Evolutionary conservation across 2,113 vertebrate species (phyloP), one percentile per base, ranked within the genome.

Genomic region (Gadus chalcogrammus): DNA sequence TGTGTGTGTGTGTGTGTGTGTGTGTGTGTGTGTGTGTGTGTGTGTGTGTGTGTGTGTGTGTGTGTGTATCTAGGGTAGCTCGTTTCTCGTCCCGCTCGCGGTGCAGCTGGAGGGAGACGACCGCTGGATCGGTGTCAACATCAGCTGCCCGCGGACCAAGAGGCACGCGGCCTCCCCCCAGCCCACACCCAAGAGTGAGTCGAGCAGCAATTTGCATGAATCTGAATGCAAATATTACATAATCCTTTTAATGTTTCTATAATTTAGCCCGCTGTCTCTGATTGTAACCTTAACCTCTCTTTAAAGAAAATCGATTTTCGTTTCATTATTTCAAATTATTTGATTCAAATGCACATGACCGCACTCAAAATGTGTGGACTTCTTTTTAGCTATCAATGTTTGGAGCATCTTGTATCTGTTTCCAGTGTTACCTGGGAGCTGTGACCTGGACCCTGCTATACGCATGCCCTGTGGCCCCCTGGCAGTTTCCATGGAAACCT

Each of bases 81-180:
- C 59, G 59, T 75, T 83, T 35, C 59, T 87, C 20, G 9, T 91
- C n/a, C 75, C 75, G 12, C 78, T 91, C 61, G 72, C 71, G 55
- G 82, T 89, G 4, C 89, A 88, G 76, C 59, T 91, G 69, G 61
- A 12, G 1, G 78, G 78, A 74, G 78, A 79, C 1, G 66, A 74
- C 61, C 67, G 24, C 7, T 86, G 86, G 87, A 79, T 86, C 81
- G 65, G 65, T 52, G 85, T 90, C 0, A 88, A 87, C 2, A 79
- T 91, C 83, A 89, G 79, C 78, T 91, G 90, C 66, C 85, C 88
- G 61, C 78, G 87, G 31, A 79, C 70, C 20, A 81, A 76, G 63
- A 82, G 72, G 58, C 7, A 20, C 31, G 31, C 31, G 31, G 31
- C 3, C 4, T 4, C 31, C 15, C 55, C 55, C 55, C 55, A 0